phyloP scores from a whole-genome alignment of 2,797 vertebrate genomes.

The Gephyroberyx darwinii region DNA sequence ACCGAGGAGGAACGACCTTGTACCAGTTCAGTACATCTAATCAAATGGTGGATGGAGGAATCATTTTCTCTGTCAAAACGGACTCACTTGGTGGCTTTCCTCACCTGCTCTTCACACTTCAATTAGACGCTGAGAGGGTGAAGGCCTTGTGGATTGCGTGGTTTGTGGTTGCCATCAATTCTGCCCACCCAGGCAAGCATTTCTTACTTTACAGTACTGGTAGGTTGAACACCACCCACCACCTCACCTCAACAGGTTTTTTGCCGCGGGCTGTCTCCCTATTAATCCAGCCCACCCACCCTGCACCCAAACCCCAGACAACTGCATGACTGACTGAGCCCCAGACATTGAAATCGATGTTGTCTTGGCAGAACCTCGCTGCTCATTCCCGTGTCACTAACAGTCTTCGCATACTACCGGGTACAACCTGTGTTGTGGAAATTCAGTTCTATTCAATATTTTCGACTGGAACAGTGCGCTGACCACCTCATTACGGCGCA shows the following conservation, averaged over 20 bases:
- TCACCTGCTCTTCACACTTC: constrained; percentile 39
- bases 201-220: not conserved
- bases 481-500: no score
- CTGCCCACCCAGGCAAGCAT: not conserved
- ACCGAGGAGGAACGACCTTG: not conserved
- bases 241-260: not conserved
- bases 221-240: not conserved
- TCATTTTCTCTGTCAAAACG: constrained; percentile 14
- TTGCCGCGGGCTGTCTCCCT: not conserved
- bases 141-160: not conserved
- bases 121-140: constrained; percentile 2
- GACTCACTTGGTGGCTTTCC: constrained; percentile 31
- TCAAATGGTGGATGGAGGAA: not conserved
- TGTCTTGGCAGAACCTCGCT: no score
- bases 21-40: not conserved
- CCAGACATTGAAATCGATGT: no score
- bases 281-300: not conserved
- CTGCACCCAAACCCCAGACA: not conserved
- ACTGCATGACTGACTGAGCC: no score
- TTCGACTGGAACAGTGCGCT: no score
- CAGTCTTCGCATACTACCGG: no score
- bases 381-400: no score
- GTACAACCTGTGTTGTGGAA: no score
- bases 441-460: no score
- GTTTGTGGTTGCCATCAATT: not conserved